phyloP scores from a whole-genome alignment of 2,888 invertebrate genomes.

The Seladonia tumulorum region DNA sequence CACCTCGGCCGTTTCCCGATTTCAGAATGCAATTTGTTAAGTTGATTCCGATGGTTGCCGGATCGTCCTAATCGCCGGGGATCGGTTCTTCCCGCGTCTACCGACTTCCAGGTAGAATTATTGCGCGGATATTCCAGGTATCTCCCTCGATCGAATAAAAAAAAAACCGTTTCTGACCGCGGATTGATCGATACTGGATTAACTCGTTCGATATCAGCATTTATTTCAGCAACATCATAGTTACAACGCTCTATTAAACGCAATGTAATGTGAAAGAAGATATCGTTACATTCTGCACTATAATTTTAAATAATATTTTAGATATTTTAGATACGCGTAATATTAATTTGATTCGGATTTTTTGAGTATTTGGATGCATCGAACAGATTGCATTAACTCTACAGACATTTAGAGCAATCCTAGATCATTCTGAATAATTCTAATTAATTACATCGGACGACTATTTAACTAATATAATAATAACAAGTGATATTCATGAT shows the following conservation, averaged over 20 bases:
- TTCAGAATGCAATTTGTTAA: conserved; percentile 28
- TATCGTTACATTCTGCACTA: not conserved
- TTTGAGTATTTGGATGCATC: no score
- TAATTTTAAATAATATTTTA: no score
- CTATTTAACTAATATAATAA: no score
- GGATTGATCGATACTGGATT: conserved; percentile 4
- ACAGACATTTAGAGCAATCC: no score
- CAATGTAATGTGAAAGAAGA: not conserved
- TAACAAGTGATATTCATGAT: no score
- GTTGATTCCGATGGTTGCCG: not conserved
- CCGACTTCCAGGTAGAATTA: conserved; percentile 38
- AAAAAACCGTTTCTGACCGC: not conserved
- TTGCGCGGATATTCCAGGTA: conserved; percentile 35
- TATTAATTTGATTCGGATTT: no score
- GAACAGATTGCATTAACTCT: no score
- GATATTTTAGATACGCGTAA: no score
- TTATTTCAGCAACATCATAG: no score
- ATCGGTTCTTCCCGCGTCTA: conserved; percentile 32
- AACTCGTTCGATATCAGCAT: not conserved
- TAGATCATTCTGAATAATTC: no score
- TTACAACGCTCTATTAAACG: no score
- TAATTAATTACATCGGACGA: no score
- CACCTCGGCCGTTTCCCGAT: not conserved
- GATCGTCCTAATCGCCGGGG: not conserved
- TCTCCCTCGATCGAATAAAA: not conserved